These are phyloP conservation scores for Taurulus bubalis DNA, from an alignment of 2,113 vertebrate genomes.

Conservation along the genomic window DNA sequence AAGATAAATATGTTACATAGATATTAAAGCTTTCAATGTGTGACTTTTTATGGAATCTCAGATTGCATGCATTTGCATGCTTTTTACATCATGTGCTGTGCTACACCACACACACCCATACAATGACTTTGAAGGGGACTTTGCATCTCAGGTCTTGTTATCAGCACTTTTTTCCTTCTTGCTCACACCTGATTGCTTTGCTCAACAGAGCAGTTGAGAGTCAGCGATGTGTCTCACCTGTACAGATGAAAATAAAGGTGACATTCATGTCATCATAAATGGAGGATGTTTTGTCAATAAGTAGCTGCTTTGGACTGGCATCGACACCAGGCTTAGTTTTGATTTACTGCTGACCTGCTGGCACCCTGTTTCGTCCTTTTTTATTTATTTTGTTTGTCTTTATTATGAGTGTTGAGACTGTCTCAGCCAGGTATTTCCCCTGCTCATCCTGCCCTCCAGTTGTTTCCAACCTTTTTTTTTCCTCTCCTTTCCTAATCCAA, in stretches of 20 bases:
- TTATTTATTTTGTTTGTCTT: background rate
- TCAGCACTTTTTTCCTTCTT: background rate
- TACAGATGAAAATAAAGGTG: background rate
- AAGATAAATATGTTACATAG: background rate
- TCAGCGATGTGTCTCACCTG: background rate
- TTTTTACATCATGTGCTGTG: background rate
- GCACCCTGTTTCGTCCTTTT: background rate
- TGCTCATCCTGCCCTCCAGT: conserved; percentile 21
- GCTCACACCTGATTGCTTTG: background rate
- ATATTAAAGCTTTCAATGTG: background rate
- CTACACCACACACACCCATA: background rate
- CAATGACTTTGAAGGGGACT: background rate
- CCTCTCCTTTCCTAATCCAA: conserved; percentile 20
- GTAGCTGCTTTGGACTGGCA: background rate
- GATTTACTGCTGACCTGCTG: conserved; percentile 10
- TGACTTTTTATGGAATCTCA: conserved; percentile 11
- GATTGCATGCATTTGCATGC: conserved; percentile 16
- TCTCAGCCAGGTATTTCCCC: background rate
- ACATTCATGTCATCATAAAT: background rate
- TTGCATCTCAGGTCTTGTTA: conserved; percentile 4
- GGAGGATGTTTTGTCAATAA: background rate
- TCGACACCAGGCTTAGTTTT: conserved; percentile 9
- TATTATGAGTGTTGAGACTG: conserved; percentile 1
- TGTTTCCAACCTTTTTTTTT: conserved; percentile 25
- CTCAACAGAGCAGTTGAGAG: background rate